Evolutionary conservation across 2,797 vertebrate genomes (phyloP), one percentile per base, ranked within the genome.

Genomic region (Accipiter fasciatus): DNA sequence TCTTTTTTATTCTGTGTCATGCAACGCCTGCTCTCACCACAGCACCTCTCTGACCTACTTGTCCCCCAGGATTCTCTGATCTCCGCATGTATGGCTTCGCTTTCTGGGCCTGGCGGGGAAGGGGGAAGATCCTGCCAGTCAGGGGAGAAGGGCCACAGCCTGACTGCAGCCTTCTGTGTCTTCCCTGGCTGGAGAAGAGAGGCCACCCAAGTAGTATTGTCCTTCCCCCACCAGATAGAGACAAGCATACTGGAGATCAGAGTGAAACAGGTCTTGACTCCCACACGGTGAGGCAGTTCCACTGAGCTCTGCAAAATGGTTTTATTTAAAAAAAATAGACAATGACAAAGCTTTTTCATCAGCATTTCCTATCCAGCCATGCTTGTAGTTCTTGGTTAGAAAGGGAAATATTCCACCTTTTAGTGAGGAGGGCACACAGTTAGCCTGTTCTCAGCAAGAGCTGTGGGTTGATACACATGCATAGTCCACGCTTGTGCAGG

Each of bases 11-110:
- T 44, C 28, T 61, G 21, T 54, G 42, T 55, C 42, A 66, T 0
- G 0, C 2, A 13, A 22, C 0, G 2, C 18, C 22, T 52, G 10
- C 16, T 64, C 15, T 57, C n/a, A 83, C n/a, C 28, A 24, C 24
- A 75, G 13, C 21, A 13, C 7, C 17, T 61, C 33, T 71, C 25
- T 78, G 24, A 49, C 3, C 4, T 50, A 2, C 25, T 84, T 55
- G 10, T 42, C 11, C 14, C 14, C 40, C 29, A 15, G 22, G 58
- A 25, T 26, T 54, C 13, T 77, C 24, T 49, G 28, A 73, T n/a
- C 6, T 76, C 58, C 6, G 1, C 5, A 5, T 37, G 8, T 26
- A n/a, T 11, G 33, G 8, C 24, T 33, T 84, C 2, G 0, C 13
- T 70, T 75, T 65, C 39, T 47, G 35, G 16, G 19, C 35, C 35